phyloP scores from a whole-genome alignment of 2,888 invertebrate species.

The Notodonta ziczac region DNA sequence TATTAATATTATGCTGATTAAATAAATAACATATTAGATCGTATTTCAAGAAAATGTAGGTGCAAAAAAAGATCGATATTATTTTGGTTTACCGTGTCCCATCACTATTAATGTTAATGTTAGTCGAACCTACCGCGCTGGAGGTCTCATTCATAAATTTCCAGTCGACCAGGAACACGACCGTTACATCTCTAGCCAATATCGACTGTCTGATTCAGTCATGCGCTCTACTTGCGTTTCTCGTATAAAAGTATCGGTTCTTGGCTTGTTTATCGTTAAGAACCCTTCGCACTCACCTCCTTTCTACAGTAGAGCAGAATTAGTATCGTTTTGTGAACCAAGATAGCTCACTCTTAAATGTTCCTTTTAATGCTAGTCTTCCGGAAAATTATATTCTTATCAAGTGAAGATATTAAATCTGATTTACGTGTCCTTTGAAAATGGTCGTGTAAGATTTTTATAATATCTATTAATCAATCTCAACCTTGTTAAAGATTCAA shows the following conservation, averaged over 20 bases:
- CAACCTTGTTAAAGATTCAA: too few relatives aligned
- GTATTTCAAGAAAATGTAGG: neutral
- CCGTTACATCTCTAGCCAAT: constrained; percentile 69
- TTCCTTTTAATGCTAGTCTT: too few relatives aligned
- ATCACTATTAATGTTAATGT: constrained; percentile 50
- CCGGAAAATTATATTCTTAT: too few relatives aligned
- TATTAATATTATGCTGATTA: too few relatives aligned
- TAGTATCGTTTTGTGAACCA: too few relatives aligned
- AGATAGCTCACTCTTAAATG: too few relatives aligned
- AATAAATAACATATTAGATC: too few relatives aligned
- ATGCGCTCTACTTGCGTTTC: constrained; percentile 35
- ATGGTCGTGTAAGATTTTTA: too few relatives aligned
- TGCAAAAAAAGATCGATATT: constrained; percentile 6
- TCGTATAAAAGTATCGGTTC: neutral
- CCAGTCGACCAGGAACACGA: constrained; percentile 54
- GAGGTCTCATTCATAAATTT: constrained; percentile 73
- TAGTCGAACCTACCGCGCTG: constrained; percentile 62
- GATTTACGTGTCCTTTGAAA: too few relatives aligned
- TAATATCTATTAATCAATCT: too few relatives aligned
- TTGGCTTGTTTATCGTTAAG: neutral
- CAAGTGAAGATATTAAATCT: too few relatives aligned
- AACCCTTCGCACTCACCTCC: neutral
- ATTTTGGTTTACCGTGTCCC: constrained; percentile 7
- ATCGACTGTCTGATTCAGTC: constrained; percentile 66
- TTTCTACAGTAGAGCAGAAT: neutral